phyloP scores from a whole-genome alignment of 1,140 invertebrate genomes.

The Neocloeon triangulifer region DNA sequence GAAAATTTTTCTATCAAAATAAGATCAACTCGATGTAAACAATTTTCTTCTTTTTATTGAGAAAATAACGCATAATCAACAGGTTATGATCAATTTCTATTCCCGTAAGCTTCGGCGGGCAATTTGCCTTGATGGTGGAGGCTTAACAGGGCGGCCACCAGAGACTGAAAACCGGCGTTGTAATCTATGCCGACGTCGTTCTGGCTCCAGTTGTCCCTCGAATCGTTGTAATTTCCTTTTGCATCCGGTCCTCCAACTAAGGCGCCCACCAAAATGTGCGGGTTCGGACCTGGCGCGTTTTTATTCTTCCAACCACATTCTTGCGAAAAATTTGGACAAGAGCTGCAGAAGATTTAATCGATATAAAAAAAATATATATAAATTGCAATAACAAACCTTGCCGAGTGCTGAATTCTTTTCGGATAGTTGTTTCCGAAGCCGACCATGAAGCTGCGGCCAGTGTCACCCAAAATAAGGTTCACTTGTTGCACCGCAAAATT shows the following conservation, averaged over 20 bases:
- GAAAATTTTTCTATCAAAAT: too few species aligned
- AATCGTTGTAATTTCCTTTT: slow-evolving; percentile 15
- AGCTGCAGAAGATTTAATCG: slow-evolving; percentile 8
- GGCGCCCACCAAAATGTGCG: slow-evolving; percentile 18
- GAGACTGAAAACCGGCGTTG: slow-evolving; percentile 5
- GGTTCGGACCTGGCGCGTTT: slow-evolving; percentile 10
- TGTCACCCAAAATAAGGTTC: slow-evolving; percentile 20
- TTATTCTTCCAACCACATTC: slow-evolving; percentile 11
- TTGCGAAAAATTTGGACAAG: slow-evolving; percentile 11
- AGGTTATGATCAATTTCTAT: too few species aligned
- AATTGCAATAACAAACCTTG: slow-evolving; percentile 4
- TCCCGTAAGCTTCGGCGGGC: too few species aligned
- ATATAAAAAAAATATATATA: neutral
- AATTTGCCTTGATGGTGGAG: too few species aligned
- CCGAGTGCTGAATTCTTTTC: slow-evolving; percentile 9
- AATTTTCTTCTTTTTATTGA: too few species aligned
- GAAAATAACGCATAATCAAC: too few species aligned
- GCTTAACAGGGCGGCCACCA: neutral
- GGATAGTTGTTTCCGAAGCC: slow-evolving; percentile 22
- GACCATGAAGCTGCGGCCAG: slow-evolving; percentile 20
- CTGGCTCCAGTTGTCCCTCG: slow-evolving; percentile 13
- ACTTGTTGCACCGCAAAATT: slow-evolving; percentile 19
- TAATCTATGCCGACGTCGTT: slow-evolving; percentile 17
- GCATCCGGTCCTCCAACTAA: slow-evolving; percentile 18
- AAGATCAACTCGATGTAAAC: too few species aligned